These are phyloP conservation scores for Eriocheir sinensis DNA, from an alignment of 1,140 invertebrate genomes.

Conservation along the genomic window DNA sequence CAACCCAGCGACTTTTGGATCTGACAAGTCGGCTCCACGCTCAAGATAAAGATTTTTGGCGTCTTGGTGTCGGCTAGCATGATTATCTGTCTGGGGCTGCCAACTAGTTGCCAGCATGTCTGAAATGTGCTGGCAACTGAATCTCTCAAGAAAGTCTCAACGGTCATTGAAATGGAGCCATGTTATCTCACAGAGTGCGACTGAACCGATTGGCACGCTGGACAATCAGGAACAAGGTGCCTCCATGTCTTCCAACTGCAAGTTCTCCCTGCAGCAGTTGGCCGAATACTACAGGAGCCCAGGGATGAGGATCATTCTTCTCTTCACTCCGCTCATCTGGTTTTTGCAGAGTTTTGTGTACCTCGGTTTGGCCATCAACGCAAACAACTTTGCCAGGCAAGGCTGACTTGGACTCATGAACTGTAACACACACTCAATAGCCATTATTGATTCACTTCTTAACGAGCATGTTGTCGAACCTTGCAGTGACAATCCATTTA, in stretches of 20 bases:
- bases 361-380: conserved; percentile 55
- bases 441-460: background rate
- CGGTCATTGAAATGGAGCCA: no score
- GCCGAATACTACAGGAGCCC: conserved; percentile 3
- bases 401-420: background rate
- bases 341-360: conserved; percentile 59
- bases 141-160: no score
- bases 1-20: no score
- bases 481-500: conserved; percentile 56
- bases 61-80: no score
- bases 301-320: conserved; percentile 47
- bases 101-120: no score
- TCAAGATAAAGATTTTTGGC: no score
- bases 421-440: background rate
- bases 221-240: background rate
- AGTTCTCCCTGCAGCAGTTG: background rate
- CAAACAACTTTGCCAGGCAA: conserved; percentile 67
- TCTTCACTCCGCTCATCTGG: conserved; percentile 37
- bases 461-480: background rate
- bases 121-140: no score
- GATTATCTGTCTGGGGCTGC: no score
- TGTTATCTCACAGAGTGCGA: no score
- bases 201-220: no score
- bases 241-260: background rate
- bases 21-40: no score